Percentiles rank a stretch among this genome's conserved stretches.
Conservation (phyloP, 2,797 vertebrate species). For the Sebastes reedi region DNA sequence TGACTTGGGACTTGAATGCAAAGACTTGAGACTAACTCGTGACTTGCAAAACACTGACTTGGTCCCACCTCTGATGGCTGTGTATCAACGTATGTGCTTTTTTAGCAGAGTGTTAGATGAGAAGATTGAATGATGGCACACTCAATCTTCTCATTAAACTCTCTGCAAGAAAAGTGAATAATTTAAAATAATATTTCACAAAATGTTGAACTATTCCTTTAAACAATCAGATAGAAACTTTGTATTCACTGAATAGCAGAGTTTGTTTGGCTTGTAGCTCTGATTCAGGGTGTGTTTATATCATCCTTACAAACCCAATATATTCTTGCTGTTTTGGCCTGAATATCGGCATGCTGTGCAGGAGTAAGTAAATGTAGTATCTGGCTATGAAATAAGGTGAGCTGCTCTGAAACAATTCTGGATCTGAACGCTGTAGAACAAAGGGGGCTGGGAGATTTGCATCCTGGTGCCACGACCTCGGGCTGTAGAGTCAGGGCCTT, state of each 20-base stretch:
- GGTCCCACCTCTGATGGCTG: no score
- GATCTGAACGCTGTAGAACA: slow-evolving; percentile 60
- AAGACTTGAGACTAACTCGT: no score
- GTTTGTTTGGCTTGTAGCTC: not conserved
- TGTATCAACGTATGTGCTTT: not conserved
- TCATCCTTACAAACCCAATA: not conserved
- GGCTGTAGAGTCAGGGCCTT: slow-evolving; percentile 67
- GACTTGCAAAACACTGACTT: no score
- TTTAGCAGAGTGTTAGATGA: not conserved
- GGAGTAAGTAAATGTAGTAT: slow-evolving; percentile 18
- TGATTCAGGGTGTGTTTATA: slow-evolving; percentile 39
- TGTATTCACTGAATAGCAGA: not conserved
- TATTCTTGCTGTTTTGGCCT: slow-evolving; percentile 12
- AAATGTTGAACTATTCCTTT: not conserved
- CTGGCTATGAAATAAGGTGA: slow-evolving; percentile 47
- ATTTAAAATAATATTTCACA: not conserved
- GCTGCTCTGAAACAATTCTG: slow-evolving; percentile 51
- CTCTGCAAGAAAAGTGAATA: no score
- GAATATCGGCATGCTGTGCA: slow-evolving; percentile 21
- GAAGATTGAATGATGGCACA: not conserved
- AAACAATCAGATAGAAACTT: not conserved
- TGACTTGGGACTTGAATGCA: no score
- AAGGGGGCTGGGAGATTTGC: slow-evolving; percentile 60
- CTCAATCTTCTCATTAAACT: not conserved
- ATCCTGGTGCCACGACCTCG: slow-evolving; percentile 67